Evolutionary conservation across 2,888 invertebrate species (phyloP).

Genomic region (Celastrina argiolus): DNA sequence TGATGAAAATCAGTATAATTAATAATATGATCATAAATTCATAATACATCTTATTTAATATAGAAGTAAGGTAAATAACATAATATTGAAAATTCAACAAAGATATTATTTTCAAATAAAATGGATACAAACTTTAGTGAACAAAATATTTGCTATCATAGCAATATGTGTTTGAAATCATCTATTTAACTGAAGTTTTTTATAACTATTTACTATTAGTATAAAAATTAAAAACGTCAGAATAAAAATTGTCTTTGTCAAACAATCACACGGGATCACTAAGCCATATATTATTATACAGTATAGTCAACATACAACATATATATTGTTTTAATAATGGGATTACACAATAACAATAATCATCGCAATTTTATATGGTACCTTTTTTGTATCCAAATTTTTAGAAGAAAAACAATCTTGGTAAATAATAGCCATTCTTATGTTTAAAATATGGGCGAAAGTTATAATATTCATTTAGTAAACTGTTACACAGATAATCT

Average conservation of each 20-base stretch:
- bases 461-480: background rate
- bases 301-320: no score
- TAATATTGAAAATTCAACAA: slow-evolving; percentile 32
- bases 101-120: no score
- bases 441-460: background rate
- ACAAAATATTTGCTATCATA: background rate
- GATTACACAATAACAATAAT: no score
- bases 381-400: background rate
- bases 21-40: slow-evolving; percentile 1
- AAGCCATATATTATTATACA: no score
- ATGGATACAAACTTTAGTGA: no score
- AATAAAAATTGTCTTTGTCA: no score
- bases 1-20: slow-evolving; percentile 23
- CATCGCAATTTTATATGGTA: background rate
- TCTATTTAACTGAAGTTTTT: background rate
- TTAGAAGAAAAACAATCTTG: no score
- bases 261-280: no score
- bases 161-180: background rate
- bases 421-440: no score
- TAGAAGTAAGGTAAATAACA: background rate
- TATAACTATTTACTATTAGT: background rate
- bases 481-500: background rate
- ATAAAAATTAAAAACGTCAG: background rate
- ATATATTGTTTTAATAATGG: no score
- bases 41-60: background rate